These are phyloP conservation scores for Tetramorium alpestre DNA, from an alignment of 1,140 invertebrate genomes.

Conservation along the genomic window DNA sequence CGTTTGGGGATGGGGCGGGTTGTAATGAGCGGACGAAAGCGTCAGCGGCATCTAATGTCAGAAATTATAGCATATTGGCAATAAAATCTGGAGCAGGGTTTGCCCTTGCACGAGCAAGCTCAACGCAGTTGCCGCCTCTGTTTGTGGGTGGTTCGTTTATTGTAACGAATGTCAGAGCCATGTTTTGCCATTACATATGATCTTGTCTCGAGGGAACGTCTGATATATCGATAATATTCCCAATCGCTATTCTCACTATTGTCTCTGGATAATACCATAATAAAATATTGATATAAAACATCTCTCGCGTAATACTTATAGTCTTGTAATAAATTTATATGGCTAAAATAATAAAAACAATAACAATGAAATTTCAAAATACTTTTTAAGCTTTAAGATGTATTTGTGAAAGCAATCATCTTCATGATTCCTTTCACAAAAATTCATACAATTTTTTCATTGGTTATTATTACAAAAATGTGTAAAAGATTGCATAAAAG, in stretches of 20 bases:
- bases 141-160: conserved; percentile 80
- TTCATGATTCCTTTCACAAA: background rate
- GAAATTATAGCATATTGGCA: conserved; percentile 87
- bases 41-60: conserved; percentile 86
- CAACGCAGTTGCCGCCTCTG: conserved; percentile 74
- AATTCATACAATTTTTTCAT: background rate
- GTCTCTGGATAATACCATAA: background rate
- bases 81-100: conserved; percentile 83
- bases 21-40: conserved; percentile 85
- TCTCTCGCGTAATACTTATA: background rate
- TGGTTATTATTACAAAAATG: conserved; percentile 2
- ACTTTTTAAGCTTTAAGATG: background rate
- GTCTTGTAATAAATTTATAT: background rate
- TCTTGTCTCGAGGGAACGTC: conserved; percentile 76
- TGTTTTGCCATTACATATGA: conserved; percentile 81
- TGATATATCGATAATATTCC: conserved; percentile 80
- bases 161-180: conserved; percentile 82
- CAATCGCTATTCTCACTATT: conserved; percentile 81
- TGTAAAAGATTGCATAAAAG: background rate
- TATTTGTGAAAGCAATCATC: background rate
- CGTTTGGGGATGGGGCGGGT: conserved; percentile 78
- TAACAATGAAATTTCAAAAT: background rate
- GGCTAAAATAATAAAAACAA: background rate
- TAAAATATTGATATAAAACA: background rate
- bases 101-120: conserved; percentile 77